Evolutionary conservation across 2,888 invertebrate species (phyloP), one percentile per base, ranked within the genome.

Genomic region (Drosophila acutilabella): DNA sequence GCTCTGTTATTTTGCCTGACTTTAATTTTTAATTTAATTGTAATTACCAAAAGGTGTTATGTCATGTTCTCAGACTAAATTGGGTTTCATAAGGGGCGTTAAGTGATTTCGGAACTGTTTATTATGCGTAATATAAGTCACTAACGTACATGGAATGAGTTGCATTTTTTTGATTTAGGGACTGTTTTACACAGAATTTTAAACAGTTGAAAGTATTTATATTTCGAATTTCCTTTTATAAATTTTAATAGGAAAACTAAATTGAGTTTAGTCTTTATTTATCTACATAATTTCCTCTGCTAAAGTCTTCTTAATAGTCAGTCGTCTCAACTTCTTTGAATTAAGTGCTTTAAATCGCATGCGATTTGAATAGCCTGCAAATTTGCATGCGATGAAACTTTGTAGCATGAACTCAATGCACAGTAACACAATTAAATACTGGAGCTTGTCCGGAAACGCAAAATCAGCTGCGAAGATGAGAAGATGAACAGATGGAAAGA

Each of bases 371-470:
- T 51, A 41, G 11, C 13, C 13, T 38, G 20, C 45, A 45, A 62
- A 65, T 62, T 68, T 59, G 40, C 51, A 53, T 41, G 20, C 6
- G 16, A 33, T 40, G 56, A 48, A 71, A 41, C 36, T 36, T 52
- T 52, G 30, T 30, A 38, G 40, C 54, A 51, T 71, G 57, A 52
- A 71, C 65, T 62, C 53, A 71, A 73, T 71, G 69, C 78, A 76
- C 80, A 87, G 58, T 81, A 87, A 89, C 89, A 85, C 86, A 89
- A 78, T 82, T 90, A 78, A 64, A 76, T 78, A 75, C 38, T 62
- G 62, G 58, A 78, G 80, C 74, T 85, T 71, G 80, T 72, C 64
- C 85, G 76, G 88, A 87, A 78, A 78, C 54, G 60, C 67, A 53
- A 47, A 78, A 81, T 81, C 83, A 59, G 75, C 58, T 71, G 65